Evolutionary conservation across 2,113 vertebrate species (phyloP).

Genomic region (Thryonomys swinderianus): DNA sequence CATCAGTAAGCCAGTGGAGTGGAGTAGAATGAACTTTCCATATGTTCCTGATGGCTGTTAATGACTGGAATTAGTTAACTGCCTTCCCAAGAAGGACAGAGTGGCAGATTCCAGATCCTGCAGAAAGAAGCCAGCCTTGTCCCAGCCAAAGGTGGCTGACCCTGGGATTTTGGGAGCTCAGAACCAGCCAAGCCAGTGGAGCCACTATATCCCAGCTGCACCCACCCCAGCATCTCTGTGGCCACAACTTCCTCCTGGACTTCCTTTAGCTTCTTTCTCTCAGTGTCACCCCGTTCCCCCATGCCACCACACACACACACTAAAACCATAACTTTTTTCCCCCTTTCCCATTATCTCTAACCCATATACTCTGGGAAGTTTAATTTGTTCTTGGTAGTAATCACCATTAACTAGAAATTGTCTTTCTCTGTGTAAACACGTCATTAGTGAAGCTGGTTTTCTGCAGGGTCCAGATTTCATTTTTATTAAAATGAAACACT

Average conservation of each 20-base stretch:
- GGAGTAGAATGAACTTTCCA: slow-evolving; percentile 53
- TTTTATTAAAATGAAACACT: slow-evolving; percentile 91
- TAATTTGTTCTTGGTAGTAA: slow-evolving; percentile 89
- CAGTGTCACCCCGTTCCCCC: slow-evolving; percentile 62
- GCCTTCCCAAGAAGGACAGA: slow-evolving; percentile 26
- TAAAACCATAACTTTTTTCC: slow-evolving; percentile 80
- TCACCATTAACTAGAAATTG: slow-evolving; percentile 93
- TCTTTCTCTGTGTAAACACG: slow-evolving; percentile 91
- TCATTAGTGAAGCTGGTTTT: slow-evolving; percentile 89
- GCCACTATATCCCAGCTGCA: background rate
- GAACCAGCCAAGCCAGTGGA: background rate
- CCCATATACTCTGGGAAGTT: slow-evolving; percentile 87
- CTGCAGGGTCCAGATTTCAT: slow-evolving; percentile 90
- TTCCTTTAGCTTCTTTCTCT: slow-evolving; percentile 55
- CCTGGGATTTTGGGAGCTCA: background rate
- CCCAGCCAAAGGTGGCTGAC: background rate
- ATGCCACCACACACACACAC: slow-evolving; percentile 71
- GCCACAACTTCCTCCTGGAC: slow-evolving; percentile 36
- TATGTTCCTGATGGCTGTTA: slow-evolving; percentile 42
- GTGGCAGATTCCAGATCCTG: background rate
- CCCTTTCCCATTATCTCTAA: slow-evolving; percentile 87
- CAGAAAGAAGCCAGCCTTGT: background rate
- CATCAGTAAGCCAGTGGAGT: slow-evolving; percentile 55
- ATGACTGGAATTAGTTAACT: slow-evolving; percentile 33
- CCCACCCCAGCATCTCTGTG: background rate